These are phyloP conservation scores for Potamarius usumacintae DNA, from an alignment of 2,113 vertebrate species.

Conservation along the genomic window DNA sequence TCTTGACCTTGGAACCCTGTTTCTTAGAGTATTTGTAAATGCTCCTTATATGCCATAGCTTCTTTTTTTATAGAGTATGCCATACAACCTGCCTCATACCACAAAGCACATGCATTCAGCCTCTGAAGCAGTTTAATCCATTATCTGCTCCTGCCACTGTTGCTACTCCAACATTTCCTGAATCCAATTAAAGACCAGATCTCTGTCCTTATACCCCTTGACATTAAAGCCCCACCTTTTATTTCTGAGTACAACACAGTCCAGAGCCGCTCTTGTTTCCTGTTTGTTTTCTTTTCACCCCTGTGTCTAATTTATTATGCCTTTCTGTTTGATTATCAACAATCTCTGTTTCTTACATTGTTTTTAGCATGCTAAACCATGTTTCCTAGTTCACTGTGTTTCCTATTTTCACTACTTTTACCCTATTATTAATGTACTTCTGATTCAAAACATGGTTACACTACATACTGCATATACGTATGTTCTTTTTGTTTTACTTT, in stretches of 20 bases:
- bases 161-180: background rate
- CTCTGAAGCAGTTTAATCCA: background rate
- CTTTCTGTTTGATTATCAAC: background rate
- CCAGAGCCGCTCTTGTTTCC: background rate
- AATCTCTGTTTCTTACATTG: background rate
- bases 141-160: background rate
- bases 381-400: background rate
- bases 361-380: background rate
- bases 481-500: background rate
- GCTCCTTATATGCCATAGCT: background rate
- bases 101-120: background rate
- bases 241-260: background rate
- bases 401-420: background rate
- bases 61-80: background rate
- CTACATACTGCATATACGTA: background rate
- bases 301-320: background rate
- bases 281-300: constrained; percentile 5
- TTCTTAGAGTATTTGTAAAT: background rate
- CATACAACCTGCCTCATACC: background rate
- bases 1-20: background rate
- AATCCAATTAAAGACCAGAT: background rate
- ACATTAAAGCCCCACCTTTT: background rate
- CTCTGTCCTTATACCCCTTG: background rate
- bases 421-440: background rate
- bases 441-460: background rate